Percentiles rank a stretch among this genome's conserved stretches.
Conservation (phyloP, 2,797 vertebrate species). For the Hapalemur alaotrensis region DNA sequence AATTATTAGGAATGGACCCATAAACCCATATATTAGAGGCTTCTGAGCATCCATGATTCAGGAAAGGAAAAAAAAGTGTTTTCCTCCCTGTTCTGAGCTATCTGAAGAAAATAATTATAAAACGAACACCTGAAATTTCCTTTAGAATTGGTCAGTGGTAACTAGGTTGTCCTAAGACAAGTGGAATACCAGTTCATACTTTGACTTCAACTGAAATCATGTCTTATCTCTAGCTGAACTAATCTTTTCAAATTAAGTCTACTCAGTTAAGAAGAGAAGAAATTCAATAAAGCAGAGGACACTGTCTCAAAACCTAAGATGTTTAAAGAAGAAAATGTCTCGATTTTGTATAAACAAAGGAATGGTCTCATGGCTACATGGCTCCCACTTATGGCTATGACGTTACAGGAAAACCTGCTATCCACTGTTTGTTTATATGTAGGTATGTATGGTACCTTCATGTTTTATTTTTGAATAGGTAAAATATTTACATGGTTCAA, state of each 20-base stretch:
- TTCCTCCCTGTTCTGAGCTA: not conserved
- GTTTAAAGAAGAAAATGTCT: conserved; percentile 29
- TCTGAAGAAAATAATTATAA: not conserved
- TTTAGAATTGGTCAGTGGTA: not conserved
- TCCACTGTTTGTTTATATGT: not conserved
- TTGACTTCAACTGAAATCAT: conserved; percentile 8
- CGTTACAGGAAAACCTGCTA: not conserved
- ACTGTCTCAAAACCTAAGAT: not conserved
- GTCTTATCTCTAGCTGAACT: not conserved
- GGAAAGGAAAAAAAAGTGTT: not conserved
- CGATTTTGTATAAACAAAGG: not conserved
- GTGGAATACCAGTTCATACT: not conserved
- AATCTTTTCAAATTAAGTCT: not conserved
- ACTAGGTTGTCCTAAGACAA: conserved; percentile 2
- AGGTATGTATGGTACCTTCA: not conserved
- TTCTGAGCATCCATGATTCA: not conserved
- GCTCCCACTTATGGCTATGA: not conserved
- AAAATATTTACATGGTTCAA: not conserved
- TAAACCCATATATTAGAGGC: not conserved
- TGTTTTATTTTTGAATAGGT: conserved; percentile 20
- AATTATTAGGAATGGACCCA: conserved; percentile 3
- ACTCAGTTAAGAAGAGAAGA: not conserved
- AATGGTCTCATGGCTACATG: not conserved
- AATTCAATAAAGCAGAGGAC: not conserved
- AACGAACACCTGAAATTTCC: conserved; percentile 34